A percentile compares a stretch with the other conserved stretches of the same genome.
Evolutionary conservation across 2,797 vertebrate genomes (phyloP).

Genomic region (Glossophaga mutica): DNA sequence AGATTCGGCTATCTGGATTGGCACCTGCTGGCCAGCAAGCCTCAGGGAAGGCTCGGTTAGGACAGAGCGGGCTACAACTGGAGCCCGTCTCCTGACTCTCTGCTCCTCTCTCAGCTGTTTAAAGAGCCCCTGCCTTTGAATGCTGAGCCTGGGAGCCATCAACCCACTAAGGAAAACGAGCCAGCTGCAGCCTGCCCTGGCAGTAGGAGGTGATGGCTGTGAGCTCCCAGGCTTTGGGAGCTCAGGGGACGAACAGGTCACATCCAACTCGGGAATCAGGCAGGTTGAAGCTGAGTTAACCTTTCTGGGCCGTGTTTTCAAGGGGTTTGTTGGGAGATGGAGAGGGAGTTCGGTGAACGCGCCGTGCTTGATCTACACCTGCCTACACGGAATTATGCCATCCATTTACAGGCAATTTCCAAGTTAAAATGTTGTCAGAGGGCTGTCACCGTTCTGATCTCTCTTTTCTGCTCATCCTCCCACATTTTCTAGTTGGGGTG

Average conservation of each 20-base stretch:
- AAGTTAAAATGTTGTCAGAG: slow-evolving; percentile 77
- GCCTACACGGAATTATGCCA: slow-evolving; percentile 64
- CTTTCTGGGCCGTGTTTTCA: background rate
- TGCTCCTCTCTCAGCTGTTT: background rate
- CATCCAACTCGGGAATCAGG: background rate
- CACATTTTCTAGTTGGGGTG: slow-evolving; percentile 49
- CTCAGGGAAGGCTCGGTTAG: background rate
- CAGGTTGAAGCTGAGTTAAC: fast-evolving
- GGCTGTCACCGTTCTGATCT: slow-evolving; percentile 71
- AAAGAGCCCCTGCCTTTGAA: background rate
- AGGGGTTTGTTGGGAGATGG: background rate
- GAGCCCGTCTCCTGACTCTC: background rate
- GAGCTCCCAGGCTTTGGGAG: background rate
- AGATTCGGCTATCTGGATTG: background rate
- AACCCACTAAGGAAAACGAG: background rate
- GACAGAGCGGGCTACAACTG: background rate
- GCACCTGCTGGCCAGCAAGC: background rate
- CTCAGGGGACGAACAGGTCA: background rate
- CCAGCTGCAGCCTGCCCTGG: background rate
- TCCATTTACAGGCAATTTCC: slow-evolving; percentile 71
- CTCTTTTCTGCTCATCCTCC: slow-evolving; percentile 70
- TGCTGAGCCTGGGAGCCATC: background rate
- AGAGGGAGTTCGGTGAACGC: background rate
- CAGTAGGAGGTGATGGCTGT: background rate
- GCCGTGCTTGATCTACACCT: slow-evolving; percentile 23